Base-by-base conservation (phyloP, 2,888 invertebrate genomes). In the Neelides folsomi region DNA sequence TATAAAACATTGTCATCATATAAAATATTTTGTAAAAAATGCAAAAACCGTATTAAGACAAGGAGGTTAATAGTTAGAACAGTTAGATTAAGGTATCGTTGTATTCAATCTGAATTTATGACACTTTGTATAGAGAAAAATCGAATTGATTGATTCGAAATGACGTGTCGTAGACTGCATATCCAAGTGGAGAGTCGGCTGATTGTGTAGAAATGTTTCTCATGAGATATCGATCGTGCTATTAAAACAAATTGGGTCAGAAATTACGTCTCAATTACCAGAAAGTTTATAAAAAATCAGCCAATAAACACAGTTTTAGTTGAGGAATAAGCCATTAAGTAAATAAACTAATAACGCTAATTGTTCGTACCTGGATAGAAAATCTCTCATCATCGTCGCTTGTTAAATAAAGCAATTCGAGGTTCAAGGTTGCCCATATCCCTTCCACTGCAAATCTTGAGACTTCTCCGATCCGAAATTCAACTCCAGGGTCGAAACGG, bases 301-400 rank as follows among this genome's bases (percentile, higher is more conserved):
- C 13, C 13, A 38, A 16, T n/a, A n/a, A 16, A 18, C 37, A 16
- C 15, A 16, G n/a, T 10, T 20, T 51, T n/a, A 34, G n/a, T 42
- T 7, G 19, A 49, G n/a, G 8, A 48, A 40, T 18, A 20, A 7
- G 20, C 18, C 37, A 2, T 47, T 47, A 47, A 27, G 13, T 27
- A 19, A 45, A 46, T 27, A 18, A 13, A n/a, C 13, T 39, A 39
- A n/a, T n/a, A n/a, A n/a, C 19, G 9, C 20, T 18, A 8, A 18
- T n/a, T 44, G 19, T 13, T 45, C 35, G 39, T 44, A 67, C 66
- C 62, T 69, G 69, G 49, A 73, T 73, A 53, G 71, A 71, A 67
- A 72, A 73, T 39, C 73, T 65, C 58, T 74, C 74, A 61, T 74
- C 74, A 59, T 74, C 73, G 60, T 74, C 74, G 53, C 73, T 73